These are phyloP conservation scores for Temnothorax rugatulus DNA, from an alignment of 2,888 invertebrate species.

Conservation along the genomic window DNA sequence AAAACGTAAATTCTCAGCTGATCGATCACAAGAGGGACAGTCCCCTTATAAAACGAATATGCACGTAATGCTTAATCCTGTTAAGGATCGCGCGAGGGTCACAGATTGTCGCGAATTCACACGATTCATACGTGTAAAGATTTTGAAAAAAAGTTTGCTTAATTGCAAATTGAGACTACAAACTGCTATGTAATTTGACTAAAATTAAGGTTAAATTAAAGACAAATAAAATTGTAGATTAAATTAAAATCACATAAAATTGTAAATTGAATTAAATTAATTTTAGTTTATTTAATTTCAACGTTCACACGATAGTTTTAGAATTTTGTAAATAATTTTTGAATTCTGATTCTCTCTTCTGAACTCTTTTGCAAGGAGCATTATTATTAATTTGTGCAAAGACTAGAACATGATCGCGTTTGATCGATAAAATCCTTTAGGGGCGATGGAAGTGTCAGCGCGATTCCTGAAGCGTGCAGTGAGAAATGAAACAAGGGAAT, in stretches of 20 bases:
- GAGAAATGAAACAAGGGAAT: constrained; percentile 55
- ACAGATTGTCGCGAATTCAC: not conserved
- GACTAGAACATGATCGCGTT: constrained; percentile 9
- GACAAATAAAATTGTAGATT: not conserved
- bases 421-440: constrained; percentile 42
- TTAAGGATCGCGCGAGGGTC: constrained; percentile 56
- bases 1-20: constrained; percentile 29
- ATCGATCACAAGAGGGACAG: constrained; percentile 45
- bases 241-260: not conserved
- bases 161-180: not conserved
- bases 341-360: not conserved
- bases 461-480: constrained; percentile 19
- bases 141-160: not conserved
- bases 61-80: constrained; percentile 65
- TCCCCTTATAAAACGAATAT: constrained; percentile 20
- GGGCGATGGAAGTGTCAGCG: constrained; percentile 25
- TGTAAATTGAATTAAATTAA: not conserved
- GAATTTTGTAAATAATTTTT: not conserved
- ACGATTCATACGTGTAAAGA: not conserved
- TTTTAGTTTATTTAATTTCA: not conserved
- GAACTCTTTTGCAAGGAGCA: not conserved
- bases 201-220: not conserved
- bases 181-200: not conserved
- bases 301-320: not conserved
- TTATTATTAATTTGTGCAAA: not conserved